Evolutionary conservation across 2,797 vertebrate genomes (phyloP).

Genomic region (Hafferia zeledoni): DNA sequence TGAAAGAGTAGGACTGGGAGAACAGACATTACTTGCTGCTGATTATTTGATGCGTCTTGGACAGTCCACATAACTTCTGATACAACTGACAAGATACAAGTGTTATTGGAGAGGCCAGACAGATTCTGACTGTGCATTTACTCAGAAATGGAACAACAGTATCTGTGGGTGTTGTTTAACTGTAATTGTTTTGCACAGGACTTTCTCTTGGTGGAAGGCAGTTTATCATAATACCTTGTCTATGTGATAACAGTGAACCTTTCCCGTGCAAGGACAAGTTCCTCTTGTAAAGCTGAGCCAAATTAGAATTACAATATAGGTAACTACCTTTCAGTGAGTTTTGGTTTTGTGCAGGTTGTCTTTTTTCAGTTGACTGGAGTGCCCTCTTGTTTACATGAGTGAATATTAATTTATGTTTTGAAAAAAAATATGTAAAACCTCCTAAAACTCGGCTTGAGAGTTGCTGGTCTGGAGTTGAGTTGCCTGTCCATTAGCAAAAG

Average conservation of each 20-base stretch:
- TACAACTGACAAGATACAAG: neutral
- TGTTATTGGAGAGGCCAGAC: neutral
- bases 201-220: neutral
- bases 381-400: neutral
- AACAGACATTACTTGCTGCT: neutral
- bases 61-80: fast-evolving
- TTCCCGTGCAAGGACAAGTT: neutral
- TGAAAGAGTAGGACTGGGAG: neutral
- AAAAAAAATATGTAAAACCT: fast-evolving
- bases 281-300: neutral
- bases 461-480: neutral
- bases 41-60: neutral
- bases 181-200: fast-evolving
- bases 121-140: neutral
- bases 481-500: neutral
- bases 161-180: neutral
- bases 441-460: neutral
- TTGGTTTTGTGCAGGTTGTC: neutral
- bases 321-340: neutral
- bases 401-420: neutral
- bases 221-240: neutral
- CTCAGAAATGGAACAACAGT: neutral
- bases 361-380: neutral
- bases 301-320: neutral
- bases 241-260: neutral